Evolutionary conservation across 2,113 vertebrate species (phyloP), one percentile per base, ranked within the genome.

Genomic region (Psittacula cyanocephala): DNA sequence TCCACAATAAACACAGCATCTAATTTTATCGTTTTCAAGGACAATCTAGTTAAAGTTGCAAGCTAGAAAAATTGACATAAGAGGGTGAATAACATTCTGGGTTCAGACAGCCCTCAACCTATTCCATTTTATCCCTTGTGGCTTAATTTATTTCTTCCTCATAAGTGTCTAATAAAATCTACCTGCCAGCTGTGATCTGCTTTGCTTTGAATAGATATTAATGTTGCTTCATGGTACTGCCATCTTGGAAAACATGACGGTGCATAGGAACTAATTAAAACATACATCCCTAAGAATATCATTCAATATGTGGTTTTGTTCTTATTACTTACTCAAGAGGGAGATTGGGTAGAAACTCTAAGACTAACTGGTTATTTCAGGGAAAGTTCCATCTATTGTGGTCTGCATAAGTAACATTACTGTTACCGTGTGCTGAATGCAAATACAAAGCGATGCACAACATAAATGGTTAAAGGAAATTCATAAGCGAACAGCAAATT

Each of bases 261-360:
- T 96, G 97, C 96, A 95, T 79, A 97, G 95, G 96, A 97, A 85
- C 93, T 90, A 96, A 97, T 96, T 97, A 97, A 96, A 96, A 94
- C 23, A 63, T 59, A 33, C n/a, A 60, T 95, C 93, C 75, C 76
- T 90, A 67, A 84, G 91, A 97, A 95, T 94, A 92, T 62, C 25
- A 87, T 91, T 95, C 95, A 85, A 35, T 88, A 82, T 78, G 85
- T 94, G 90, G 81, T 92, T 97, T 96, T 96, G 46, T 71, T 94
- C 88, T 94, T 95, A 88, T 96, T 91, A 95, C 72, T 90, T 95
- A 90, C 81, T 93, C 90, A 95, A 69, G 84, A 92, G 95, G 27
- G 78, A 95, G 86, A 88, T 93, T 1, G 17, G 57, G 82, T 25
- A 81, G 93, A 82, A 96, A 64, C 37, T 89, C 46, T 44, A 88